Evolutionary conservation across 2,113 vertebrate species (phyloP), one percentile per base, ranked within the genome.

Genomic region (Sceloporus tristichus): DNA sequence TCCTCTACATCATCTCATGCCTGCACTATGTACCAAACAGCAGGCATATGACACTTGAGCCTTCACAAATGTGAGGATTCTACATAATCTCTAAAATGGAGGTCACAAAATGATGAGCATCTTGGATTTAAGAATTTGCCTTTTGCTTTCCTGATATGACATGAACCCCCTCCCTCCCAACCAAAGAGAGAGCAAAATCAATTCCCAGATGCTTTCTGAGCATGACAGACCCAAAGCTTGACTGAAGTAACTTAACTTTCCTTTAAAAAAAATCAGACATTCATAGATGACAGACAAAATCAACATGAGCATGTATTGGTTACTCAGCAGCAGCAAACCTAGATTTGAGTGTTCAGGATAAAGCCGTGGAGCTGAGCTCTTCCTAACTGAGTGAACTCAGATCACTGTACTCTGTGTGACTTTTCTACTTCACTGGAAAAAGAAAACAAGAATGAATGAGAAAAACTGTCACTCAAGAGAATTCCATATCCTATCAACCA

Each of bases 401-500:
- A 84, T 74, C 87, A 79, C 88, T 91, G 90, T 83, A 79, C 93
- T 94, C 88, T 65, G 9, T 10, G 59, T 80, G 90, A 92, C 93
- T 94, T 93, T 95, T 94, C 94, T 93, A 92, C 92, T 88, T 92
- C 91, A 93, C 85, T 84, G 91, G 91, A 91, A 91, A 94, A 81
- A 88, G 82, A 87, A 84, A 84, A 89, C 79, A 87, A 76, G 91
- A 91, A 48, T 59, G 90, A 91, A 92, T 89, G 89, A 92, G 85
- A 92, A 92, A 87, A 95, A 91, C 84, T 91, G 90, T 89, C 91
- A 93, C 79, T 94, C 84, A 75, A 74, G 76, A 95, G 71, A 89
- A 92, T 89, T 89, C 89, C 78, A 91, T 84, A 78, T 93, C 88
- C 79, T 27, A 75, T 81, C 92, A 91, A 89, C 85, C 92, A 92